These are phyloP conservation scores for Oithona nana DNA, from an alignment of 2,888 invertebrate species.

Conservation along the genomic window DNA sequence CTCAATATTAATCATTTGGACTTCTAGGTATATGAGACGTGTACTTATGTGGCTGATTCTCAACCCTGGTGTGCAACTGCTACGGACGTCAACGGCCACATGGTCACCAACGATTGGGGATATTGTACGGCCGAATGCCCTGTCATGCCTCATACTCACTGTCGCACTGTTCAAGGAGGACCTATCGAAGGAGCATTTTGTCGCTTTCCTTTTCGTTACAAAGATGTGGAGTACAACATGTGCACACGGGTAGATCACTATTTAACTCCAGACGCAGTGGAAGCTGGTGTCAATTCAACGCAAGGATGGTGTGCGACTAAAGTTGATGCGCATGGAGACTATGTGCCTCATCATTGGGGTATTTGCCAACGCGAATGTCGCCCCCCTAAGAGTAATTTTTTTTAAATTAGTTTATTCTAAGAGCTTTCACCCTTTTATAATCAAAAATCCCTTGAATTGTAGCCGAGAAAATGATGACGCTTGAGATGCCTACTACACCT, in stretches of 20 bases:
- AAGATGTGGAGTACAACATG: background rate
- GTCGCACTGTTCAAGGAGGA: background rate
- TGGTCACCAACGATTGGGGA: background rate
- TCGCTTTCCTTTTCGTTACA: background rate
- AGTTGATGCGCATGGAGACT: background rate
- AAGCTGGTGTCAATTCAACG: background rate
- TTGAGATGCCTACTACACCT: no score
- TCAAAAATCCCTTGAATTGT: no score
- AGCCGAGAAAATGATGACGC: no score
- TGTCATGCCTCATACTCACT: background rate
- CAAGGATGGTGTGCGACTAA: background rate
- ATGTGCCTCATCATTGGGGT: background rate
- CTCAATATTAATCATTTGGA: background rate
- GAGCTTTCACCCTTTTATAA: no score
- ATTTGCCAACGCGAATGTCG: background rate
- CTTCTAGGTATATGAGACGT: background rate
- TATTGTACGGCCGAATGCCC: background rate
- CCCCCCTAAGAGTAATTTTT: background rate
- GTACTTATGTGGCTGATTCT: background rate
- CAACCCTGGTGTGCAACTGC: slow-evolving; percentile 10
- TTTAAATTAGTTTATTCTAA: no score
- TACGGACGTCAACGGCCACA: background rate
- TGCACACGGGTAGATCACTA: background rate
- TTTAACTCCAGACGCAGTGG: background rate
- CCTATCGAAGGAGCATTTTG: background rate